These are phyloP conservation scores for Cosmorhoe ocellata DNA, from an alignment of 2,888 invertebrate genomes.

Conservation along the genomic window DNA sequence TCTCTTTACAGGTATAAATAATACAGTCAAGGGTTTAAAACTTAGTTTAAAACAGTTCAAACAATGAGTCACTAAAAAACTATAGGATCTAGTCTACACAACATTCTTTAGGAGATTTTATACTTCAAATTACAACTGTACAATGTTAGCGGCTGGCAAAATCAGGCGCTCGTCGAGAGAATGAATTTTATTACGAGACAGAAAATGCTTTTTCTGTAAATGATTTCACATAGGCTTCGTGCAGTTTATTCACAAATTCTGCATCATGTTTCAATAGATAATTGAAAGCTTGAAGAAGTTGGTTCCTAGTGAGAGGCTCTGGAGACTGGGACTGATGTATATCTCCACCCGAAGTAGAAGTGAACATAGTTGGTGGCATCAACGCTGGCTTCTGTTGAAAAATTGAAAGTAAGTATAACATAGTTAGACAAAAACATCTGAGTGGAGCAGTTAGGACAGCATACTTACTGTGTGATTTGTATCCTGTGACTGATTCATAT, in stretches of 20 bases:
- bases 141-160: constrained; percentile 57
- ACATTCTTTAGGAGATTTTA: constrained; percentile 69
- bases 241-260: constrained; percentile 93
- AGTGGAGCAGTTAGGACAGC: no score
- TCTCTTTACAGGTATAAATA: constrained; percentile 67
- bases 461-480: constrained; percentile 59
- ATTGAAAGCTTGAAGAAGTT: constrained; percentile 93
- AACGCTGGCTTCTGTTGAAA: constrained; percentile 85
- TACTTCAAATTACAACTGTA: constrained; percentile 78
- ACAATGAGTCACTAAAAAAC: constrained; percentile 71
- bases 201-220: constrained; percentile 85
- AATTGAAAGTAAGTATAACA: background rate
- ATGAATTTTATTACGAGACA: constrained; percentile 70
- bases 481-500: constrained; percentile 77
- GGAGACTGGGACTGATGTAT: constrained; percentile 57
- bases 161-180: constrained; percentile 51
- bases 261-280: constrained; percentile 93
- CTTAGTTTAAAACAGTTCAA: constrained; percentile 79
- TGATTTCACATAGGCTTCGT: constrained; percentile 95
- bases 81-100: constrained; percentile 70
- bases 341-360: constrained; percentile 80
- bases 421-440: background rate
- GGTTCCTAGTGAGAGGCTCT: constrained; percentile 93
- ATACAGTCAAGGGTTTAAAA: constrained; percentile 75
- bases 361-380: constrained; percentile 94